Base-by-base conservation (phyloP, 2,113 vertebrate species). In the Haplochromis vanheusdeni region DNA sequence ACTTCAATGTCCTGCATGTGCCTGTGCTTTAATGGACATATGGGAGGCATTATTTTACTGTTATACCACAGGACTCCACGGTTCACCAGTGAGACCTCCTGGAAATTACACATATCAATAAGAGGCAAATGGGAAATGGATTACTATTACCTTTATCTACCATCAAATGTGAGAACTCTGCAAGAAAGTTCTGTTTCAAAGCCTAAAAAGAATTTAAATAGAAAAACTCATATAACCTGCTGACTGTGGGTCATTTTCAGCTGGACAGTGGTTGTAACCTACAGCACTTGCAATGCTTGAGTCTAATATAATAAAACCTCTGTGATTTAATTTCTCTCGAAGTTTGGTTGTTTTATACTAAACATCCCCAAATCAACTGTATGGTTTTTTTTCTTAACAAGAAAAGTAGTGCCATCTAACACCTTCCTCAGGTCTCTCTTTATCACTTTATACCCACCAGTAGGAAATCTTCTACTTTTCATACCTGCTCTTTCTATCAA, bases 31-130 rank as follows among this genome's bases (percentile, higher is more conserved):
- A 52, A 60, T 37, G 58, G 80, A 81, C 91, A 88, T 89, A 79
- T 89, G 93, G 84, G 79, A 92, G 42, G 26, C 42, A 85, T 93
- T 94, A 84, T 54, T 89, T 90, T 83, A 93, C 80, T 84, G 81
- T 85, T 70, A 6, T 75, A 87, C 79, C 80, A 52, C 80, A 86
- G 31, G 73, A 86, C 82, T 90, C 65, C 23, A 80, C 81, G 47
- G 81, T 79, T 82, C 73, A 82, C 79, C 40, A 37, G 28, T 65
- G n/a, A 83, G 14, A 87, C 49, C 75, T 83, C 26, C 37, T 80
- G 81, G 13, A 49, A 88, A 42, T 7, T 65, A 51, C 4, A 84
- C 62, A 45, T 83, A 70, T 89, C 86, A 85, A 47, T 82, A 55
- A 82, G 79, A 55, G 70, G 12, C 31, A 51, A 62, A 31, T 54